Conservation (phyloP, 2,888 invertebrate species). For the Sthenelais limicola region DNA sequence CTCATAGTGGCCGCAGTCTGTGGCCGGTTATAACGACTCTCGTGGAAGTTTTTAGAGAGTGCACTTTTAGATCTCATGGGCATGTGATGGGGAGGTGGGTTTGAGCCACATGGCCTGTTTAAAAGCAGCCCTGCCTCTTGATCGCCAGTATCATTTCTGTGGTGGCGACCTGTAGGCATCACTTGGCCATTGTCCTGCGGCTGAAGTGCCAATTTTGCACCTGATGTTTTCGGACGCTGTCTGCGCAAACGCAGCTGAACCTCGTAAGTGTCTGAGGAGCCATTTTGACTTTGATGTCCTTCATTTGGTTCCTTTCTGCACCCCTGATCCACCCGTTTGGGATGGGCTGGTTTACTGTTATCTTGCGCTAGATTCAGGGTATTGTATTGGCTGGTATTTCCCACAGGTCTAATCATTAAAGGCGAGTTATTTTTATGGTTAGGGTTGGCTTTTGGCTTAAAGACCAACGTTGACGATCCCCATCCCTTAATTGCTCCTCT, state of each 20-base stretch:
- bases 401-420: not conserved
- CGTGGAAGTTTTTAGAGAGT: not conserved
- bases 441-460: not conserved
- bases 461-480: conserved; percentile 17
- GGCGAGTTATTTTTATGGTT: not conserved
- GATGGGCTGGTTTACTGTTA: too few species aligned
- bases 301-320: too few species aligned
- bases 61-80: not conserved
- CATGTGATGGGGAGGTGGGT: not conserved
- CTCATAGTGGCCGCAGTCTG: not conserved
- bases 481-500: conserved; percentile 21
- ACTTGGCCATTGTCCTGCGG: too few species aligned
- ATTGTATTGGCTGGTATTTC: too few species aligned
- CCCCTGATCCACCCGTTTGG: too few species aligned
- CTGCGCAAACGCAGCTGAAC: too few species aligned
- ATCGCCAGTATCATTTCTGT: not conserved
- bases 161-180: too few species aligned
- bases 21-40: conserved; percentile 5
- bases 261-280: too few species aligned
- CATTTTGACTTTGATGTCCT: too few species aligned
- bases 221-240: conserved; percentile 1
- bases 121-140: not conserved
- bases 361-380: too few species aligned
- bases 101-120: too few species aligned
- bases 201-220: too few species aligned